Percentiles rank a stretch among this genome's conserved stretches.
Conservation (phyloP, 1,140 invertebrate genomes). For the Cyphomyrmex costatus region DNA sequence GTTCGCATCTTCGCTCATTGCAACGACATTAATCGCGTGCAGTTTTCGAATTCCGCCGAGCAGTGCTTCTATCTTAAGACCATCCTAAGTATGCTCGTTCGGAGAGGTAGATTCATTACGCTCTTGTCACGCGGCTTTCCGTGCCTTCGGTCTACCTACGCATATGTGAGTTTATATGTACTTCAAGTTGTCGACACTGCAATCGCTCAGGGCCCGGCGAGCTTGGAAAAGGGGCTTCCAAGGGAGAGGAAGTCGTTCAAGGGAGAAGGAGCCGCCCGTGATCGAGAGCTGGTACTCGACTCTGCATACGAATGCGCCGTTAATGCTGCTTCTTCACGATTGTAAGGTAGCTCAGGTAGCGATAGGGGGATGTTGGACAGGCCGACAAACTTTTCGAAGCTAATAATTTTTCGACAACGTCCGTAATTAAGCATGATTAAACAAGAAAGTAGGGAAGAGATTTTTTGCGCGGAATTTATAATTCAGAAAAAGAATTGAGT, state of each 20-base stretch:
- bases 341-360: slow-evolving; percentile 6
- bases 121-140: slow-evolving; percentile 43
- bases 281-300: slow-evolving; percentile 59
- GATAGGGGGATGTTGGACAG: slow-evolving; percentile 1
- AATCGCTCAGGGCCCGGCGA: slow-evolving; percentile 61
- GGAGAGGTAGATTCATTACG: slow-evolving; percentile 55
- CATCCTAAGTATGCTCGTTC: slow-evolving; percentile 28
- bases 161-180: slow-evolving; percentile 44
- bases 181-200: slow-evolving; percentile 48
- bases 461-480: not conserved
- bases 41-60: slow-evolving; percentile 36
- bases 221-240: slow-evolving; percentile 54
- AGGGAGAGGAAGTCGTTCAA: slow-evolving; percentile 52
- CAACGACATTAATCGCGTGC: slow-evolving; percentile 44
- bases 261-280: slow-evolving; percentile 31
- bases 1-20: slow-evolving; percentile 5
- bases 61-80: slow-evolving; percentile 17
- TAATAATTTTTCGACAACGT: slow-evolving; percentile 26
- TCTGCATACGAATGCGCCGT: slow-evolving; percentile 65
- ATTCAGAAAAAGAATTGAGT: not conserved
- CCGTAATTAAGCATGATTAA: not conserved
- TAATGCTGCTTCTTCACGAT: slow-evolving; percentile 48
- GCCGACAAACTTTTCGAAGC: not conserved
- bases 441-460: not conserved
- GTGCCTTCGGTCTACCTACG: slow-evolving; percentile 22